Percentiles rank a stretch among this genome's conserved stretches.
Evolutionary conservation across 2,888 invertebrate species (phyloP).

Genomic region (Germaria angustata): DNA sequence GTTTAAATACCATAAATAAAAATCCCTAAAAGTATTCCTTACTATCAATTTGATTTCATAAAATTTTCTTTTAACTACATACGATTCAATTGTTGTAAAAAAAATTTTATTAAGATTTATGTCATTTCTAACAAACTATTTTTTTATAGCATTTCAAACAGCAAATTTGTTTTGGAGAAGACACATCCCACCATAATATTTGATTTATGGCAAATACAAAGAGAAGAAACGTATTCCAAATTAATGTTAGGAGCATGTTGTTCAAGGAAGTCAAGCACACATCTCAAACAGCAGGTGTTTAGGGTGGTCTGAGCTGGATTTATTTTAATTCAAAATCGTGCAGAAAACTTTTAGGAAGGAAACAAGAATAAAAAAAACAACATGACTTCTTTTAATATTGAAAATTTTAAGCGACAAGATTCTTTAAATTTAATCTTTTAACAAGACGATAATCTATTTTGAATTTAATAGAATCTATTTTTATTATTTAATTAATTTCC

Average conservation of each 20-base stretch:
- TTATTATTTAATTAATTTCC: background rate
- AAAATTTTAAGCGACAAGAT: background rate
- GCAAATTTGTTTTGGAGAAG: background rate
- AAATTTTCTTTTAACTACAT: too few species aligned
- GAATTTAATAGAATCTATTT: background rate
- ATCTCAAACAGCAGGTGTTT: slow-evolving; percentile 1
- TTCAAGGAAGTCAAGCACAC: background rate
- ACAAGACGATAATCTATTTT: background rate
- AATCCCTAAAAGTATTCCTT: too few species aligned
- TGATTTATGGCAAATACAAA: slow-evolving; percentile 25
- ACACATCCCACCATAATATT: background rate
- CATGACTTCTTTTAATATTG: background rate
- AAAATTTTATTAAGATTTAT: slow-evolving; percentile 4
- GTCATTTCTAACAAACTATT: background rate
- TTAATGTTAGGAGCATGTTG: too few species aligned
- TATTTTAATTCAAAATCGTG: background rate
- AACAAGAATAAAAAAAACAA: background rate
- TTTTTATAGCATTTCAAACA: background rate
- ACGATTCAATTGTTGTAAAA: too few species aligned
- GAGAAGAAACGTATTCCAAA: background rate
- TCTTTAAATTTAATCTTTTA: background rate
- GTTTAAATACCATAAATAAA: too few species aligned
- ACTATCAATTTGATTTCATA: too few species aligned
- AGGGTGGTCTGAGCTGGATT: slow-evolving; percentile 43
- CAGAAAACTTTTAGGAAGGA: background rate